Percentiles rank a stretch among this genome's conserved stretches.
phyloP scores from a whole-genome alignment of 35 echinoderm and acorn worm species.

The Ophiothrix spiculata region DNA sequence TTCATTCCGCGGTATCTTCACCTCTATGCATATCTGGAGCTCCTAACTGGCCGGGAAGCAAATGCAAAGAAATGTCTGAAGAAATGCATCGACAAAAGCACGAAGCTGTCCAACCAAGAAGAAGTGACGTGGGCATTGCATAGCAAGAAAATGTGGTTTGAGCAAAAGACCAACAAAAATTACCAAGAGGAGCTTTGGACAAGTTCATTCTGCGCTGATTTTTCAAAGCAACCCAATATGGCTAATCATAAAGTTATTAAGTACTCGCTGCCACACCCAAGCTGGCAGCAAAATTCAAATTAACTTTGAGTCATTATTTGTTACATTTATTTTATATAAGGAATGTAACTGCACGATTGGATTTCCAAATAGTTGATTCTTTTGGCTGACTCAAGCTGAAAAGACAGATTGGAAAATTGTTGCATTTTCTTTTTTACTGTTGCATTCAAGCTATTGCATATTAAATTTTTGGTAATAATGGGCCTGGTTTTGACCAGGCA shows the following conservation, averaged over 20 bases:
- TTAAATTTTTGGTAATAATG: too few species aligned
- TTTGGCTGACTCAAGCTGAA: too few species aligned
- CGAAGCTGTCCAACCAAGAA: conserved; percentile 16
- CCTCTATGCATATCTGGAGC: conserved; percentile 39
- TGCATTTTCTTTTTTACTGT: too few species aligned
- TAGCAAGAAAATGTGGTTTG: conserved; percentile 49
- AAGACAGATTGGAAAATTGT: too few species aligned
- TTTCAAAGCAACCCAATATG: background rate
- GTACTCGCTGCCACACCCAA: conserved; percentile 1
- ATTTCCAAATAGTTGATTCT: too few species aligned
- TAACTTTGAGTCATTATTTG: too few species aligned
- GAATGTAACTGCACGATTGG: too few species aligned
- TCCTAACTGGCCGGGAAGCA: conserved; percentile 1
- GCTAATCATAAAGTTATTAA: background rate
- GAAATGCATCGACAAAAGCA: conserved; percentile 24
- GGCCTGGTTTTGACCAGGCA: too few species aligned
- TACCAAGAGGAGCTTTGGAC: conserved; percentile 47
- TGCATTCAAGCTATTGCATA: too few species aligned
- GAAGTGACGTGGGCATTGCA: conserved; percentile 65
- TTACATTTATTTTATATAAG: too few species aligned
- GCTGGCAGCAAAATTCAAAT: background rate
- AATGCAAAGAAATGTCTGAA: conserved; percentile 17
- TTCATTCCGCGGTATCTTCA: conserved; percentile 48
- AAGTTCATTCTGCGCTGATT: background rate
- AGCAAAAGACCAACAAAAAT: background rate